These are phyloP conservation scores for Eulemur rubriventer DNA, from an alignment of 2,797 vertebrate genomes.

Conservation along the genomic window DNA sequence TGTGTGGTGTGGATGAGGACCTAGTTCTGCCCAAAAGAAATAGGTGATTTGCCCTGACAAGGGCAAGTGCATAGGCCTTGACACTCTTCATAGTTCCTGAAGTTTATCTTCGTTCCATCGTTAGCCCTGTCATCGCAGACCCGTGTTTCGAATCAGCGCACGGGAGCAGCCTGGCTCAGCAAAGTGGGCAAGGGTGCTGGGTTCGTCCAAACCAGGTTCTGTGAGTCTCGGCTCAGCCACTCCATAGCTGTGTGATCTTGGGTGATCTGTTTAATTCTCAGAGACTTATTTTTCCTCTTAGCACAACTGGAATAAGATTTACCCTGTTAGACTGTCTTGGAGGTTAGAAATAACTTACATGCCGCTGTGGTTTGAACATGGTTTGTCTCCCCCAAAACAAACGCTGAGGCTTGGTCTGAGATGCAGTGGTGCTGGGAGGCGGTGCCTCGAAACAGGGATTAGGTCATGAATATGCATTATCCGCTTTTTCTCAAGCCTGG, in stretches of 20 bases:
- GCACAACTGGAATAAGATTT: background rate
- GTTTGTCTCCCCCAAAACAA: background rate
- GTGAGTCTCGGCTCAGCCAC: too few relatives aligned
- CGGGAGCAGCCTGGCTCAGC: background rate
- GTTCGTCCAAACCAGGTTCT: too few relatives aligned
- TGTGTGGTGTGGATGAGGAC: accelerated
- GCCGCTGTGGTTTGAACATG: background rate
- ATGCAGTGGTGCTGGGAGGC: too few relatives aligned
- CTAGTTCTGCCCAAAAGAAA: too few relatives aligned
- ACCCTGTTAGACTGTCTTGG: background rate
- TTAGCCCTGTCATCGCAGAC: too few relatives aligned
- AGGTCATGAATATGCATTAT: background rate
- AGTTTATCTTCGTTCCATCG: background rate
- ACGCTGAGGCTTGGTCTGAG: background rate
- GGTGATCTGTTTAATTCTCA: background rate
- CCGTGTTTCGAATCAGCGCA: accelerated
- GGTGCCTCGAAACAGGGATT: background rate
- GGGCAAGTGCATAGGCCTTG: background rate
- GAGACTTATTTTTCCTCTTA: too few relatives aligned
- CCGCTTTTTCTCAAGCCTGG: background rate
- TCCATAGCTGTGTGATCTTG: background rate
- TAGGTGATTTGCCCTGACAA: accelerated
- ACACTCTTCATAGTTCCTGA: background rate
- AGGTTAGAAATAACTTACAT: background rate
- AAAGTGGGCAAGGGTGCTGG: accelerated